Percentiles rank a stretch among this genome's conserved stretches.
Conservation (phyloP, 2,113 vertebrate species). For the Tachysurus fulvidraco region DNA sequence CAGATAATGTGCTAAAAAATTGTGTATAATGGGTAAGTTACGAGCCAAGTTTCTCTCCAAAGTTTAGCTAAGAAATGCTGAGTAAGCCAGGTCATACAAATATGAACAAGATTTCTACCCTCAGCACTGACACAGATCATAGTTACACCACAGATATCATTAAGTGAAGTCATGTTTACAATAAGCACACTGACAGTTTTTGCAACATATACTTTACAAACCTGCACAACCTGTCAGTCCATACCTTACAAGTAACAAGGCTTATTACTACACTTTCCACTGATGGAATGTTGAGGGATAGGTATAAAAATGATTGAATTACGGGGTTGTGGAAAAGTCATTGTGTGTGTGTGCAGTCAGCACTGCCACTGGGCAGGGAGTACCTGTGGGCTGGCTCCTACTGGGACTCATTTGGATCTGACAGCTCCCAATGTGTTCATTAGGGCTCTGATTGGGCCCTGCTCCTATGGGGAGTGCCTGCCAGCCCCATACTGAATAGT, state of each 20-base stretch:
- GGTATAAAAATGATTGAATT: conserved; percentile 76
- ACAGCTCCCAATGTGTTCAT: conserved; percentile 85
- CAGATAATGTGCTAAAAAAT: not conserved
- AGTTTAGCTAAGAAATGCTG: not conserved
- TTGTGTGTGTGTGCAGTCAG: conserved; percentile 39
- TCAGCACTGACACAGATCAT: not conserved
- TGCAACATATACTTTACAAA: conserved; percentile 62
- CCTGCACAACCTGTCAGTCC: conserved; percentile 67
- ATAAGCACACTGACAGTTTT: conserved; percentile 60
- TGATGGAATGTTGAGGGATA: conserved; percentile 70
- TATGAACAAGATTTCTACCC: conserved; percentile 19
- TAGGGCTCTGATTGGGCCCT: conserved; percentile 84
- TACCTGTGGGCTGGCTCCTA: conserved; percentile 87
- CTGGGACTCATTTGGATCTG: conserved; percentile 95
- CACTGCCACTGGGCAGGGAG: conserved; percentile 63
- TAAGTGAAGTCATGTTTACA: conserved; percentile 38
- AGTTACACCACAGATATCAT: conserved; percentile 2
- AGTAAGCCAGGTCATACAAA: not conserved
- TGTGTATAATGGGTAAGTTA: not conserved
- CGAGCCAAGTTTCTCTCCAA: not conserved
- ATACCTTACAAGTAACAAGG: conserved; percentile 66
- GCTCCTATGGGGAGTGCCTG: conserved; percentile 89
- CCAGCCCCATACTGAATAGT: conserved; percentile 85
- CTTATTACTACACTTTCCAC: conserved; percentile 57
- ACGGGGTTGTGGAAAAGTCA: conserved; percentile 61